Evolutionary conservation across 2,888 invertebrate species (phyloP).

Genomic region (Scelioninae gen. 2): DNA sequence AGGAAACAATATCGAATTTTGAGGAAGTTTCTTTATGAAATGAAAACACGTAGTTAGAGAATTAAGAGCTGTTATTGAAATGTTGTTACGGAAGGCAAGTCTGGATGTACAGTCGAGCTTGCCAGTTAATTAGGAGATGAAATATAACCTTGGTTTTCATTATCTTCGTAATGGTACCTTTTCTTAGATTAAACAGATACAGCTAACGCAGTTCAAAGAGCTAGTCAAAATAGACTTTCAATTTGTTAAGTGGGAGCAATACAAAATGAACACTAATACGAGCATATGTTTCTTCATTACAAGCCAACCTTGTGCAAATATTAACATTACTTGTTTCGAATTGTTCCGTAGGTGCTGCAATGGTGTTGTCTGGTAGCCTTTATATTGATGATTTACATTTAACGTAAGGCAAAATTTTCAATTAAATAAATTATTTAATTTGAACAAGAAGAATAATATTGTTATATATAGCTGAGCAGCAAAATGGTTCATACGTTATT

Average conservation of each 20-base stretch:
- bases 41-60: not conserved
- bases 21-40: not conserved
- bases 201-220: not conserved
- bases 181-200: conserved; percentile 4
- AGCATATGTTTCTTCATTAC: not conserved
- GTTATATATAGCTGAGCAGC: too few relatives aligned
- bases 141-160: conserved; percentile 3
- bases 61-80: not conserved
- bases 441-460: too few relatives aligned
- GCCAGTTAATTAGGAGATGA: conserved; percentile 5
- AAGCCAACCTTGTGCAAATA: conserved; percentile 17
- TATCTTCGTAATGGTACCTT: not conserved
- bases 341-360: not conserved
- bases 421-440: too few relatives aligned
- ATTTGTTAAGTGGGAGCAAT: conserved; percentile 18
- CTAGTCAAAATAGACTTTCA: conserved; percentile 1
- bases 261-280: conserved; percentile 8
- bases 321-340: conserved; percentile 23
- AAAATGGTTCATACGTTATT: too few relatives aligned
- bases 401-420: too few relatives aligned
- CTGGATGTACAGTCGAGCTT: not conserved
- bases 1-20: not conserved
- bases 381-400: too few relatives aligned
- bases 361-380: too few relatives aligned
- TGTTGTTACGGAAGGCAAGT: not conserved